Percentiles rank a stretch among this genome's conserved stretches.
phyloP scores from a whole-genome alignment of 2,797 vertebrate species.

The Acanthurus tractus region DNA sequence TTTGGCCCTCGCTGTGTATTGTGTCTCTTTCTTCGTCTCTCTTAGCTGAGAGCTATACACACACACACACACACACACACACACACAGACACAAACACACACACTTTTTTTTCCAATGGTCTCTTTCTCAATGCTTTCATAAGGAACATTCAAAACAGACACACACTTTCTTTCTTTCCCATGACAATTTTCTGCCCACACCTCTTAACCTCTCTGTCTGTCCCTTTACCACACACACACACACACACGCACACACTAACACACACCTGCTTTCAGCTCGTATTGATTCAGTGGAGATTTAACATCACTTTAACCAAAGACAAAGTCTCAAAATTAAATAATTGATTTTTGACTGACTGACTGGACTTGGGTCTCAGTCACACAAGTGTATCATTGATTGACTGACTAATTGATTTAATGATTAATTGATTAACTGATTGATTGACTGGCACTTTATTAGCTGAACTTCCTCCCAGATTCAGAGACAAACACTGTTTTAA shows the following conservation, averaged over 20 bases:
- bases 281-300: neutral
- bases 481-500: no score
- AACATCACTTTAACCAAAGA: neutral
- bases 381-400: no score
- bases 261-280: neutral
- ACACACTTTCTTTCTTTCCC: neutral
- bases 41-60: neutral
- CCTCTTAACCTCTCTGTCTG: neutral
- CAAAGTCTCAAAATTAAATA: neutral
- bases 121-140: slow-evolving; percentile 8
- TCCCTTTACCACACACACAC: slow-evolving; percentile 16
- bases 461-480: neutral
- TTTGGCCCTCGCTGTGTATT: slow-evolving; percentile 50
- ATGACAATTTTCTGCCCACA: neutral
- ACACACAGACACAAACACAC: slow-evolving; percentile 7
- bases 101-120: slow-evolving; percentile 5
- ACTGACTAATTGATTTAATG: no score
- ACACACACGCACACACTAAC: slow-evolving; percentile 3
- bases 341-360: neutral
- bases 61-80: slow-evolving; percentile 2
- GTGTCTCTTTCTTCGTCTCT: slow-evolving; percentile 10
- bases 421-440: neutral
- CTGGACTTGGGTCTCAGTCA: neutral
- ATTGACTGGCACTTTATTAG: neutral
- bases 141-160: slow-evolving; percentile 15